Percentiles rank a stretch among this genome's conserved stretches.
Conservation (phyloP, 2,888 invertebrate genomes). For the Rhodophaea formosa region DNA sequence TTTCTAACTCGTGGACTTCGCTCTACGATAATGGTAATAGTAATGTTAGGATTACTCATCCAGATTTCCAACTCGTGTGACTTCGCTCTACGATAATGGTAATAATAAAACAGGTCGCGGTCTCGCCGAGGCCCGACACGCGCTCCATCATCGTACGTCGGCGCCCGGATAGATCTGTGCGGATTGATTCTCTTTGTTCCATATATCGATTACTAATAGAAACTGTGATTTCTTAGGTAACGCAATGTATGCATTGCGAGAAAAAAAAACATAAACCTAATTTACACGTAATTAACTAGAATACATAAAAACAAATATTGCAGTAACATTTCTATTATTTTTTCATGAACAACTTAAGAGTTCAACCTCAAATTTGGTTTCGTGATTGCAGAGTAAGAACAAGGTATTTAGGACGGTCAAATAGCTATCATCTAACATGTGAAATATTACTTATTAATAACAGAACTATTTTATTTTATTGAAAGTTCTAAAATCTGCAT, state of each 20-base stretch:
- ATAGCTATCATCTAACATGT: no score
- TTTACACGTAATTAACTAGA: no score
- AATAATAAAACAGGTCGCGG: background rate
- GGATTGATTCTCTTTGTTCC: slow-evolving; percentile 10
- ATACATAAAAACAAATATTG: no score
- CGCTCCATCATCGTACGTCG: slow-evolving; percentile 13
- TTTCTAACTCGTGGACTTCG: no score
- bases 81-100: background rate
- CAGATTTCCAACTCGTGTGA: no score
- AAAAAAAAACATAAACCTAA: background rate
- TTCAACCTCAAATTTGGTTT: no score
- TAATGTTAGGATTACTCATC: background rate
- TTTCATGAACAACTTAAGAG: no score
- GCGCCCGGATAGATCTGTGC: slow-evolving; percentile 7
- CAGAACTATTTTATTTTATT: no score
- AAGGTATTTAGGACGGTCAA: no score
- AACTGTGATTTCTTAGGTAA: slow-evolving; percentile 1
- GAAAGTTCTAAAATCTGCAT: no score
- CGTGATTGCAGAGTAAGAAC: no score
- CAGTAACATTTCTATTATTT: no score
- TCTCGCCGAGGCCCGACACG: background rate
- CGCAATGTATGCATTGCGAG: background rate
- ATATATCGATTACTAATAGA: slow-evolving; percentile 14
- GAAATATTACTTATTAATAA: background rate
- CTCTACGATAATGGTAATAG: background rate